Evolutionary conservation across 2,888 invertebrate species (phyloP).

Genomic region (Monopis laevigella): DNA sequence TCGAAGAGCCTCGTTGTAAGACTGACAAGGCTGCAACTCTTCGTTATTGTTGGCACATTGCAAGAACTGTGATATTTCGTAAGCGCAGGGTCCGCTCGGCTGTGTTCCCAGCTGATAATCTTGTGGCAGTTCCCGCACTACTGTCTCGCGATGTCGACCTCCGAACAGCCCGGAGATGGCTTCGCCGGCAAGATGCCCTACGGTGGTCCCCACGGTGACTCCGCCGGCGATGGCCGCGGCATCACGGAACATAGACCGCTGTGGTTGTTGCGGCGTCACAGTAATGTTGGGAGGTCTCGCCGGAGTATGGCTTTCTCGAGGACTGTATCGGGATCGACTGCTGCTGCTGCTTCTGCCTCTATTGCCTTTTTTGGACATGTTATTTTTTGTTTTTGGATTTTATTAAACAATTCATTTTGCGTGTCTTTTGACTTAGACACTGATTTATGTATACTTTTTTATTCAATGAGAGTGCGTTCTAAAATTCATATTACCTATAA

Average conservation of each 20-base stretch:
- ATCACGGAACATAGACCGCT: constrained; percentile 90
- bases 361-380: background rate
- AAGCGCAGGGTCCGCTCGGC: constrained; percentile 83
- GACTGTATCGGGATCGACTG: constrained; percentile 32
- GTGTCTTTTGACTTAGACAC: too few species aligned
- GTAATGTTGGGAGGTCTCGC: constrained; percentile 32
- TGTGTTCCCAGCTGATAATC: constrained; percentile 46
- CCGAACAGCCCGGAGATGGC: constrained; percentile 72
- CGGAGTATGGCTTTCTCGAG: constrained; percentile 36
- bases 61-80: constrained; percentile 94
- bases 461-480: too few species aligned
- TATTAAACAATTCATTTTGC: background rate
- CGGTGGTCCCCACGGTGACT: constrained; percentile 95
- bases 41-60: constrained; percentile 87
- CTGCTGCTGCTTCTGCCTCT: constrained; percentile 16
- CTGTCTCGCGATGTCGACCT: constrained; percentile 37
- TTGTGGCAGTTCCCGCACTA: constrained; percentile 36
- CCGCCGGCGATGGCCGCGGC: constrained; percentile 99
- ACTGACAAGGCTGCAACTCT: constrained; percentile 89
- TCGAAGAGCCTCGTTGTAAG: constrained; percentile 93
- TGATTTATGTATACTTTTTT: too few species aligned
- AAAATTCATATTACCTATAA: too few species aligned
- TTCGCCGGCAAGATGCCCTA: constrained; percentile 91
- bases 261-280: constrained; percentile 59
- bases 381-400: too few species aligned